Conservation (phyloP, 2,797 vertebrate genomes). For the Margarornis squamiger region DNA sequence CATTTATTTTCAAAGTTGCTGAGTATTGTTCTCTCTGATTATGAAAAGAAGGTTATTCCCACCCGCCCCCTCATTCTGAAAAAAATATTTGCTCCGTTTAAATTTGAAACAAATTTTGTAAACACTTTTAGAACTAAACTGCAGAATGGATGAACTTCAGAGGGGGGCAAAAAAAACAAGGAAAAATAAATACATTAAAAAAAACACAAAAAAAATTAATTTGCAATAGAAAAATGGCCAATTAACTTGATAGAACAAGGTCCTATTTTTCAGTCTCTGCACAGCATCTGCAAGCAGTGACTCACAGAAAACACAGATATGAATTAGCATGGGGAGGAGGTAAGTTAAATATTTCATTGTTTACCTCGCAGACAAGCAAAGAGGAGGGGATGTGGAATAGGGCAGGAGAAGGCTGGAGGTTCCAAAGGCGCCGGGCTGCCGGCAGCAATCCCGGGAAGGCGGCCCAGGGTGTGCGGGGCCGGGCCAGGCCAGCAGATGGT, state of each 20-base stretch:
- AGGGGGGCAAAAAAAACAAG: rapidly evolving
- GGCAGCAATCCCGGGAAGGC: neutral
- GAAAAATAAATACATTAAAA: no score
- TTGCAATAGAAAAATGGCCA: neutral
- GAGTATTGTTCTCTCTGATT: neutral
- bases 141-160: neutral
- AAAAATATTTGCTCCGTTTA: neutral
- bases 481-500: slow-evolving; percentile 1
- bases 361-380: neutral
- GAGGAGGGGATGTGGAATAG: rapidly evolving
- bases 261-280: neutral
- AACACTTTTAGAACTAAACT: neutral
- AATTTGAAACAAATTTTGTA: neutral
- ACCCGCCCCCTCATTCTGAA: neutral
- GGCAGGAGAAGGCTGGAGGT: neutral
- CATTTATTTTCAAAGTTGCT: slow-evolving; percentile 31
- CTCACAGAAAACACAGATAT: no score
- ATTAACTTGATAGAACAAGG: neutral
- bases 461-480: neutral
- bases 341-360: neutral
- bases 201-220: neutral
- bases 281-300: no score
- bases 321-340: neutral
- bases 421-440: neutral
- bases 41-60: neutral